A percentile compares a stretch with the other conserved stretches of the same genome.
These are phyloP conservation scores for Botia almorhae DNA, from an alignment of 2,797 vertebrate species.

Conservation along the genomic window DNA sequence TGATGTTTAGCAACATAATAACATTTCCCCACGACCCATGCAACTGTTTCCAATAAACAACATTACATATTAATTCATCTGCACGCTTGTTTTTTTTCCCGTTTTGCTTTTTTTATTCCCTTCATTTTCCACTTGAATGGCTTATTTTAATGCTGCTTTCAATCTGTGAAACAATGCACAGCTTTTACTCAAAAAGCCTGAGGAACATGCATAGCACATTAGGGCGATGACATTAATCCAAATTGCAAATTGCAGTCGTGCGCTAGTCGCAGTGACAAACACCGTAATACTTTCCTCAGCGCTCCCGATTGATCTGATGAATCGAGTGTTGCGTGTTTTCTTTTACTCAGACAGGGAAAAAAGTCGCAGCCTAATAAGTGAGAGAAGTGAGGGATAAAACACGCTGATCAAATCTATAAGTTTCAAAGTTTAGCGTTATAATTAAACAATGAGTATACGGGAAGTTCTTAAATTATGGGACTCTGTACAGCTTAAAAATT, in stretches of 20 bases:
- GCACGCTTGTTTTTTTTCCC: background rate
- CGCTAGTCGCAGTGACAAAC: conserved; percentile 66
- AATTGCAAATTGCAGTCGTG: conserved; percentile 59
- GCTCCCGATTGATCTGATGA: conserved; percentile 80
- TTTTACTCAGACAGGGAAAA: conserved; percentile 67
- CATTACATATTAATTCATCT: conserved; percentile 27
- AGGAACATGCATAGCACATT: conserved; percentile 47
- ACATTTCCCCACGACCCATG: conserved; percentile 16
- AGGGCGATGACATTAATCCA: conserved; percentile 59
- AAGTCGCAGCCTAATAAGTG: background rate
- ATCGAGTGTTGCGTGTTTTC: conserved; percentile 69
- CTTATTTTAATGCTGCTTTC: conserved; percentile 53
- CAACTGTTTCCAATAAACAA: conserved; percentile 48
- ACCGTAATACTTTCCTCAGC: conserved; percentile 66
- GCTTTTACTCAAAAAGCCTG: conserved; percentile 42
- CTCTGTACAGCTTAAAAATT: too few relatives aligned
- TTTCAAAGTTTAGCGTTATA: background rate
- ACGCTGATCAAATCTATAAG: background rate
- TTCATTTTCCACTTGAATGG: conserved; percentile 47
- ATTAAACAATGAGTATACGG: conserved; percentile 2
- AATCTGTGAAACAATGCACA: conserved; percentile 51
- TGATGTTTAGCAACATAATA: conserved; percentile 40
- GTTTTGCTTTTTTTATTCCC: background rate
- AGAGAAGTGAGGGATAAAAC: background rate
- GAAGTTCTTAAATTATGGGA: background rate